Percentiles rank a stretch among this genome's conserved stretches.
Evolutionary conservation across 2,888 invertebrate species (phyloP).

Genomic region (Homarus gammarus): DNA sequence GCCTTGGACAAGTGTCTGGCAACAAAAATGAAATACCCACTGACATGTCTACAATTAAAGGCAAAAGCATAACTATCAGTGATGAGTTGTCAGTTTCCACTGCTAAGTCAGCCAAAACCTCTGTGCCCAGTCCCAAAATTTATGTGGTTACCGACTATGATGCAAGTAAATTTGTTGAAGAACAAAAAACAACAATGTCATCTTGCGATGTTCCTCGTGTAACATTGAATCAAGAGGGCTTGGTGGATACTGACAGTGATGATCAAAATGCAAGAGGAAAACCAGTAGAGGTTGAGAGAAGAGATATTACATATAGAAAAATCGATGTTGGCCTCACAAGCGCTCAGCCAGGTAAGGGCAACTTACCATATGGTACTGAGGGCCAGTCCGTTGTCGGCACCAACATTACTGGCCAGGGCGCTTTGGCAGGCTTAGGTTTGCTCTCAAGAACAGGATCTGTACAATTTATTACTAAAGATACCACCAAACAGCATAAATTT

Average conservation of each 20-base stretch:
- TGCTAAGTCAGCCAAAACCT: conserved; percentile 4
- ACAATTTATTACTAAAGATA: background rate
- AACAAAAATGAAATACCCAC: background rate
- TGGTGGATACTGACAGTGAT: background rate
- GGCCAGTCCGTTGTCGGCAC: conserved; percentile 27
- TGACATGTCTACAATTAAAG: background rate
- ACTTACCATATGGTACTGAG: conserved; percentile 23
- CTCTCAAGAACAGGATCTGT: background rate
- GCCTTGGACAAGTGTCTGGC: background rate
- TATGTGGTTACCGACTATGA: conserved; percentile 6
- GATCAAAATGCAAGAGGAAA: background rate
- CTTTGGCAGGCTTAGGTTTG: conserved; percentile 16
- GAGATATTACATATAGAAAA: background rate
- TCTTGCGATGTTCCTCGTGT: conserved; percentile 46
- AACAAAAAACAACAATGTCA: background rate
- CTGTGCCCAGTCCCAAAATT: background rate
- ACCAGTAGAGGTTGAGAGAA: background rate
- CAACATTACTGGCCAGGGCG: conserved; percentile 31
- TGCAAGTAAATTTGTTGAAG: background rate
- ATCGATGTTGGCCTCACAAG: conserved; percentile 9
- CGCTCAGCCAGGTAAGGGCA: conserved; percentile 33
- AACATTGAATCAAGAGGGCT: conserved; percentile 35
- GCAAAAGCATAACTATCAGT: background rate
- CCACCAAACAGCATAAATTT: no score
- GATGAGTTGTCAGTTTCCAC: background rate